Evolutionary conservation across 1,140 invertebrate genomes (phyloP), one percentile per base, ranked within the genome.

Genomic region (Vanessa atalanta): DNA sequence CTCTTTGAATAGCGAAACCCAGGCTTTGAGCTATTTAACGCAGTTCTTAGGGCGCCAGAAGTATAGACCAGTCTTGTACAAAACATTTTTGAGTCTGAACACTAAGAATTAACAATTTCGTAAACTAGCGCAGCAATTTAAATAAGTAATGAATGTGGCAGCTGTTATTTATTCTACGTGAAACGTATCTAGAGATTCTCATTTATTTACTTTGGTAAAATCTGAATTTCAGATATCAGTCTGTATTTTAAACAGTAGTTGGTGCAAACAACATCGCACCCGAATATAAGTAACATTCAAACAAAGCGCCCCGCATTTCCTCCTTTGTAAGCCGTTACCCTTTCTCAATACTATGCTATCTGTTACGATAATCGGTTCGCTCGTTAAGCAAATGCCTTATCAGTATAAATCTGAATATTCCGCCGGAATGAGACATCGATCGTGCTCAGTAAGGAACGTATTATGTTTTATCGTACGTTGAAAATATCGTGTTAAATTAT

Each of bases 361-460:
- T 67, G 53, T 65, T 43, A 50, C 37, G 64, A 72, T 72, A 72
- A 72, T 72, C 70, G 70, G 51, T 65, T 60, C 64, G 70, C 70
- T 72, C 70, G 70, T 72, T 72, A 72, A 72, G 70, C 63, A 72
- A 72, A 72, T 66, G 53, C 63, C 64, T 72, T 72, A 72, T 72
- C 70, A 66, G 64, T 51, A 66, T 57, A 66, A 66, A 66, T 66
- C 64, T 65, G 70, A 72, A 72, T 66, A 48, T 66, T 65, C 61
- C 26, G 37, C 63, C 15, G 13, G 26, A 61, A 61, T 57, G 53
- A 57, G 11, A n/a, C 53, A 13, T 61, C 57, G 26, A 37, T 37
- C 57, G 57, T 26, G 6, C 15, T 15, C 26, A 26, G 13, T 15
- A 37, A 37, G 5, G 57, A n/a, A 61, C 57, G 37, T 61, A 61